These are phyloP conservation scores for Drepana falcataria DNA, from an alignment of 2,888 invertebrate genomes.

Conservation along the genomic window DNA sequence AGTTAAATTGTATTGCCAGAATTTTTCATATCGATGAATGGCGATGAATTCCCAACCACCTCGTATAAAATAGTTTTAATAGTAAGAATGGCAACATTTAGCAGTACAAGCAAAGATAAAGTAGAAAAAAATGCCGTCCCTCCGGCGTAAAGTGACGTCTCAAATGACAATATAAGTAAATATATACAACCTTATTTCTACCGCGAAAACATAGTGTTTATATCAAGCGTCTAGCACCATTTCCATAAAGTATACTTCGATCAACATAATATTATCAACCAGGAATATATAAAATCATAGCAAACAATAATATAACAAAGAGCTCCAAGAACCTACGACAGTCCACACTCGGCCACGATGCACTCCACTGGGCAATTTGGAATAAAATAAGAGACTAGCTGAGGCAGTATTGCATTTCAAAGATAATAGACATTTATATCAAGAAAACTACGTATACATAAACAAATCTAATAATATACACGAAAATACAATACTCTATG, in stretches of 20 bases:
- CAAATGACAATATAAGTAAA: slow-evolving; percentile 17
- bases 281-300: slow-evolving; percentile 54
- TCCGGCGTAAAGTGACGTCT: slow-evolving; percentile 18
- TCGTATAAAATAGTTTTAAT: slow-evolving; percentile 7
- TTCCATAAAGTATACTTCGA: slow-evolving; percentile 68
- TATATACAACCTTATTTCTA: slow-evolving; percentile 57
- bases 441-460: slow-evolving; percentile 56
- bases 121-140: not conserved
- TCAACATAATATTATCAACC: slow-evolving; percentile 72
- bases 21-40: not conserved
- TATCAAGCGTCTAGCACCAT: slow-evolving; percentile 76
- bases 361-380: slow-evolving; percentile 58
- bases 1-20: not conserved
- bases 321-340: slow-evolving; percentile 31
- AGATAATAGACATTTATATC: slow-evolving; percentile 50
- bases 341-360: slow-evolving; percentile 26
- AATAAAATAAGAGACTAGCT: slow-evolving; percentile 62
- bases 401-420: slow-evolving; percentile 59
- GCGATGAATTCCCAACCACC: not conserved
- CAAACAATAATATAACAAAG: slow-evolving; percentile 56
- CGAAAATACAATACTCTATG: slow-evolving; percentile 34
- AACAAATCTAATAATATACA: slow-evolving; percentile 51
- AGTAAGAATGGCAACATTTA: slow-evolving; percentile 53
- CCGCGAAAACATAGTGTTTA: slow-evolving; percentile 52
- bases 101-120: slow-evolving; percentile 44